Base-by-base conservation (phyloP, 2,797 vertebrate species). In the Myotis planiceps region DNA sequence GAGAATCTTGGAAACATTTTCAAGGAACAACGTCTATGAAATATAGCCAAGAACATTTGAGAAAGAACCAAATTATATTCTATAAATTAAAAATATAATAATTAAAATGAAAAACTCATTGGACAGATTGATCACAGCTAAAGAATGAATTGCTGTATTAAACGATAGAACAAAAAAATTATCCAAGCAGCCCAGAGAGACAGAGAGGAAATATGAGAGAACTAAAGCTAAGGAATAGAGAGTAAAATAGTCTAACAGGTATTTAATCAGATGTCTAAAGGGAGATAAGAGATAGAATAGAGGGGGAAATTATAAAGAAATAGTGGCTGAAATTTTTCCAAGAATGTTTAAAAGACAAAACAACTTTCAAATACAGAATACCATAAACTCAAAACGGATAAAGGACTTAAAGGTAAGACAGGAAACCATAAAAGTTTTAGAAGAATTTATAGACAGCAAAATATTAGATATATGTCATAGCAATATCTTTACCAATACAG, bases 71-170 rank as follows among this genome's bases (percentile, higher is more conserved):
- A 65, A 92, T 25, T 83, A 34, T 90, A 92, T 80, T 93, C 60
- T 76, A 89, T 68, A 86, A 85, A 75, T 95, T 83, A 93, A 91
- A 90, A 95, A 81, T 49, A 39, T 23, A 95, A 72, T 72, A 89
- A 91, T 78, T 89, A 88, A 95, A 91, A 74, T 85, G 25, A 94
- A 96, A 97, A 93, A 51, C 6, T 80, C 65, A 91, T 39, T 85
- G 65, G 78, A 69, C 12, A 92, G 39, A 91, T 93, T 93, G 86
- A 94, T 79, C 58, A 92, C 51, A 83, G 72, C 47, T 81, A 47
- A 94, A 94, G 47, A 90, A 39, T 58, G 15, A n/a, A 78, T 32
- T 34, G 14, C 8, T 74, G 0, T 51, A 71, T 69, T 93, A 89
- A 90, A 88, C 72, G 19, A 85, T 0, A 80, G 39, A 74, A 94